Percentiles rank a stretch among this genome's conserved stretches.
Conservation (phyloP, 2,888 invertebrate species). For the Megastigmus dorsalis region DNA sequence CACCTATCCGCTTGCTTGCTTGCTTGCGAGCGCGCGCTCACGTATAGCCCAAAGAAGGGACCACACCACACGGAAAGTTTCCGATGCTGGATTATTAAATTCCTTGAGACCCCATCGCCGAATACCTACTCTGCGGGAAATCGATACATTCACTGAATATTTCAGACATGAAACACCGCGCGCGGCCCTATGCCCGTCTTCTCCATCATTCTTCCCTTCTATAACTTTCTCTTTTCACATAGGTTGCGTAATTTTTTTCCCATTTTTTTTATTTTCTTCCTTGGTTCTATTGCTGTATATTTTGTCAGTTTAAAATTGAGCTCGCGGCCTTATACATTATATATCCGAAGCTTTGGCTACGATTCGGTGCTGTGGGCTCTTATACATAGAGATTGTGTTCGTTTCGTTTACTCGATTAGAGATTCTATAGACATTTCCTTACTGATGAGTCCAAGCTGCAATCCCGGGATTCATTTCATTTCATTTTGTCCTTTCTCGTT, state of each 20-base stretch:
- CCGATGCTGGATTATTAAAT: slow-evolving; percentile 73
- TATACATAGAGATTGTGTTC: too few species aligned
- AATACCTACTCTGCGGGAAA: slow-evolving; percentile 69
- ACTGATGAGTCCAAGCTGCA: too few species aligned
- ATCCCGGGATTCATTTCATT: too few species aligned
- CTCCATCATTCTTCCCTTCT: slow-evolving; percentile 26
- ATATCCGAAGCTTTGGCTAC: too few species aligned
- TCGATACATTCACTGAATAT: slow-evolving; percentile 74
- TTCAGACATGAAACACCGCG: slow-evolving; percentile 64
- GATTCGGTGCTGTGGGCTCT: too few species aligned
- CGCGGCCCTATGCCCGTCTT: not conserved
- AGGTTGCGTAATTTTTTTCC: slow-evolving; percentile 38
- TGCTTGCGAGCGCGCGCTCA: too few species aligned
- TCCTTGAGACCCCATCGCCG: slow-evolving; percentile 71
- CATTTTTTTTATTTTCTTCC: slow-evolving; percentile 13
- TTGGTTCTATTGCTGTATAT: too few species aligned
- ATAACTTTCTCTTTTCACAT: slow-evolving; percentile 3
- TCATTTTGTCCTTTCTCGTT: too few species aligned
- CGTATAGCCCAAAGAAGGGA: slow-evolving; percentile 60
- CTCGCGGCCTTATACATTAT: too few species aligned
- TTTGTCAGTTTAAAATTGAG: too few species aligned
- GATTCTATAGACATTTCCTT: too few species aligned
- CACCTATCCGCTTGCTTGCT: slow-evolving; percentile 37
- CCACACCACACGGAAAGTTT: slow-evolving; percentile 67
- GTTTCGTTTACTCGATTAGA: too few species aligned